These are phyloP conservation scores for Sebastes itinus DNA, from an alignment of 2,797 vertebrate species.

Conservation along the genomic window DNA sequence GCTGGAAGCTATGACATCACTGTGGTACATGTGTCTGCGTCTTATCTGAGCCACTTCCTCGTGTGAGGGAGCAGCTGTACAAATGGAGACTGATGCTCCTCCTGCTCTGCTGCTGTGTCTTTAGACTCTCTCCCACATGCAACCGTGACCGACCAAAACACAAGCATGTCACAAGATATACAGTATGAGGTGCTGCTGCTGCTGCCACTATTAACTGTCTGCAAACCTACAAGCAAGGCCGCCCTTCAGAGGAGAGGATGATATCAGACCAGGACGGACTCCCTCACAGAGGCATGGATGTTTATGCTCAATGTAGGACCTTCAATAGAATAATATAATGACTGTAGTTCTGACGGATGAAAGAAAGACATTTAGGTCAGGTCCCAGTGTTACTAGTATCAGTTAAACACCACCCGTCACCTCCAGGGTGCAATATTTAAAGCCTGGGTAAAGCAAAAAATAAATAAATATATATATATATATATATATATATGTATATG, in stretches of 20 bases:
- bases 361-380: background rate
- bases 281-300: too few species aligned
- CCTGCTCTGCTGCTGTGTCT: slow-evolving; percentile 34
- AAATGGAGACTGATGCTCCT: slow-evolving; percentile 59
- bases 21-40: background rate
- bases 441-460: too few species aligned
- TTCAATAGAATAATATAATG: background rate
- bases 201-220: background rate
- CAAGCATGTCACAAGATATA: slow-evolving; percentile 47
- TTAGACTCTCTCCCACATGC: slow-evolving; percentile 41
- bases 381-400: too few species aligned
- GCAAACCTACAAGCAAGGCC: background rate
- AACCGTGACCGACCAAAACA: slow-evolving; percentile 45
- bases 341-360: background rate
- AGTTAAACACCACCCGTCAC: too few species aligned
- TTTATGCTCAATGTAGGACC: background rate
- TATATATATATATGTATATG: too few species aligned
- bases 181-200: background rate
- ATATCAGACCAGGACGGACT: background rate
- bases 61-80: slow-evolving; percentile 57
- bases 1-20: too few species aligned
- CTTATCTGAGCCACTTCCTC: slow-evolving; percentile 59
- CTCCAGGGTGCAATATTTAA: too few species aligned
- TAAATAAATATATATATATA: too few species aligned
- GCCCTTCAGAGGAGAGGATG: background rate